A percentile compares a stretch with the other conserved stretches of the same genome.
Conservation (phyloP, 2,113 vertebrate genomes). For the Baryphthengus martii region DNA sequence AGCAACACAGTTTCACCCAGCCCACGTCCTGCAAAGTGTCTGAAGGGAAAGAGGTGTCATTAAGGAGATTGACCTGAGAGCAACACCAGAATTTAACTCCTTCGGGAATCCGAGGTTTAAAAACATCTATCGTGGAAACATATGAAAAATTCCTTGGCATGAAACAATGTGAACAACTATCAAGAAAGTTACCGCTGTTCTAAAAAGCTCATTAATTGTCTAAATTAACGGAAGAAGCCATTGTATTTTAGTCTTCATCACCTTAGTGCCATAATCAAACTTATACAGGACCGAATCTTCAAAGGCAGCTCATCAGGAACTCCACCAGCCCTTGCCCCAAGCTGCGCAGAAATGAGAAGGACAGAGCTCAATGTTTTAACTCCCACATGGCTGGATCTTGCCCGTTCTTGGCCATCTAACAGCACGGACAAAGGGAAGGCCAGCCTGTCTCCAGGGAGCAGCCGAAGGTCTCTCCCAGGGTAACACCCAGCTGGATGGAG, state of each 20-base stretch:
- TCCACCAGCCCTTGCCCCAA: too few relatives aligned
- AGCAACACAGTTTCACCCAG: neutral
- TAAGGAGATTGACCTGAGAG: neutral
- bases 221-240: neutral
- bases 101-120: neutral
- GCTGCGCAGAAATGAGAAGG: neutral
- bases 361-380: neutral
- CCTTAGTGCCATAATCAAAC: neutral
- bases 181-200: neutral
- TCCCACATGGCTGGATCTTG: neutral
- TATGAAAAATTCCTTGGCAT: too few relatives aligned
- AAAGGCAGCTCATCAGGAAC: neutral
- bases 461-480: neutral
- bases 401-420: neutral
- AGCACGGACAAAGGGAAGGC: neutral
- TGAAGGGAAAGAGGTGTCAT: neutral
- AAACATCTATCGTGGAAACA: neutral
- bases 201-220: neutral
- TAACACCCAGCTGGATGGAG: neutral
- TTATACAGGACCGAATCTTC: neutral
- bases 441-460: neutral
- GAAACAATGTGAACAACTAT: neutral
- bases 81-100: neutral
- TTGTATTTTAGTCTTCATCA: neutral
- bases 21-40: neutral